phyloP scores from a whole-genome alignment of 2,797 vertebrate species.

The Anomalospiza imberbis region DNA sequence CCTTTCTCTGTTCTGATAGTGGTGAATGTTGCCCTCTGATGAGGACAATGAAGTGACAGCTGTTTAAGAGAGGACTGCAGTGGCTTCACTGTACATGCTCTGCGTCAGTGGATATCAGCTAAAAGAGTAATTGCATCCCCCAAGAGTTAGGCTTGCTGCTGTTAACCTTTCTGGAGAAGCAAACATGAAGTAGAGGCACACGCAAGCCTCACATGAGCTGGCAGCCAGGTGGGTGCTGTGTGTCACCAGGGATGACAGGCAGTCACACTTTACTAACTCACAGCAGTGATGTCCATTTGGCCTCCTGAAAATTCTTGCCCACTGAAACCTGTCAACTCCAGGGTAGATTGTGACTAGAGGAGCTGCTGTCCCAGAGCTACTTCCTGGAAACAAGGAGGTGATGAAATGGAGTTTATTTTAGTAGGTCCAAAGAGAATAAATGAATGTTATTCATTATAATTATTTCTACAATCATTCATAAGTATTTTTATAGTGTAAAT shows the following conservation, averaged over 20 bases:
- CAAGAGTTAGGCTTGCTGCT: not conserved
- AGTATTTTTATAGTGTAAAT: not conserved
- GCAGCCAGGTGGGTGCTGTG: fast-evolving
- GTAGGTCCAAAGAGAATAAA: not conserved
- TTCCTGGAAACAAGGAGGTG: not conserved
- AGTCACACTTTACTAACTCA: fast-evolving
- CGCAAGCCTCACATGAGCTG: not conserved
- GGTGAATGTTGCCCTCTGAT: not conserved
- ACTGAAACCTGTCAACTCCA: not conserved
- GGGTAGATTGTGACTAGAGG: not conserved
- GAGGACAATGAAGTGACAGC: not conserved
- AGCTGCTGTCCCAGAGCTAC: not conserved
- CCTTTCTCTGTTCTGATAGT: fast-evolving
- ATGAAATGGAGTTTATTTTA: not conserved
- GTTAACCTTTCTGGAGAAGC: not conserved
- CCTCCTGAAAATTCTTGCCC: not conserved
- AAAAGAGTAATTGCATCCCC: not conserved
- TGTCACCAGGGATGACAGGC: not conserved
- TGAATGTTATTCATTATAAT: not conserved
- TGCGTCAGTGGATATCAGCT: not conserved
- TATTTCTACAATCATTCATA: not conserved
- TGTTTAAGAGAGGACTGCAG: not conserved
- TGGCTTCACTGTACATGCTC: not conserved
- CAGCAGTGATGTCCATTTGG: not conserved
- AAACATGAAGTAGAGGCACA: not conserved